Evolutionary conservation across 1,140 invertebrate species (phyloP), one percentile per base, ranked within the genome.

Genomic region (Dendrolimus kikuchii): DNA sequence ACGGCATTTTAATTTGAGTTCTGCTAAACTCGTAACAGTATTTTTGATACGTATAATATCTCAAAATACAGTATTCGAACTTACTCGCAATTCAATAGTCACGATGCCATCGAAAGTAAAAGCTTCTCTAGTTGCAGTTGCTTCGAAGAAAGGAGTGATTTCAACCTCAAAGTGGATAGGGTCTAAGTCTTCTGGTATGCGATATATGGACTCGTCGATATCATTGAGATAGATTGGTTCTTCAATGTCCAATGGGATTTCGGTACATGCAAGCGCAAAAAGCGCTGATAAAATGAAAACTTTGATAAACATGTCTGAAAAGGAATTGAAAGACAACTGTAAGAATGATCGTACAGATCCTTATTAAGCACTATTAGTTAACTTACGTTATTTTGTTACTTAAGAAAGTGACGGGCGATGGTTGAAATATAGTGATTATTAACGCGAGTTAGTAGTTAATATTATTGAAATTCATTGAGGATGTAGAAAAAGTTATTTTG

Each of bases 41-140:
- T 23, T 23, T 23, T 23, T 23, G 23, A 23, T 23, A 23, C 23
- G 23, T 23, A 23, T 23, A 23, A 23, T 23, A 23, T n/a, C 23
- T 2, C 1, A 23, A 23, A 23, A 23, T 23, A 23, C 38, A 38
- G 53, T 49, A 46, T 55, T 42, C 23, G 49, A 51, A 70, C 71
- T 77, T 68, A 88, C 77, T 7, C 55, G 56, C 36, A 89, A 46
- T 50, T 69, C 70, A 45, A 93, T 91, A n/a, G 64, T 81, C 0
- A 92, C 89, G 44, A 80, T 72, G 38, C 93, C 92, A 51, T 88
- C 71, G 66, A 93, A 93, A 6, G 81, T 88, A 60, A 92, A 92
- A 10, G 87, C 86, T 46, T 88, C 85, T 7, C 67, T 73, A 49
- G 77, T 72, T 38, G 62, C 71, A 50, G 56, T 71, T 39, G 64